Conservation (phyloP, 2,888 invertebrate species). For the Biston stratarius region DNA sequence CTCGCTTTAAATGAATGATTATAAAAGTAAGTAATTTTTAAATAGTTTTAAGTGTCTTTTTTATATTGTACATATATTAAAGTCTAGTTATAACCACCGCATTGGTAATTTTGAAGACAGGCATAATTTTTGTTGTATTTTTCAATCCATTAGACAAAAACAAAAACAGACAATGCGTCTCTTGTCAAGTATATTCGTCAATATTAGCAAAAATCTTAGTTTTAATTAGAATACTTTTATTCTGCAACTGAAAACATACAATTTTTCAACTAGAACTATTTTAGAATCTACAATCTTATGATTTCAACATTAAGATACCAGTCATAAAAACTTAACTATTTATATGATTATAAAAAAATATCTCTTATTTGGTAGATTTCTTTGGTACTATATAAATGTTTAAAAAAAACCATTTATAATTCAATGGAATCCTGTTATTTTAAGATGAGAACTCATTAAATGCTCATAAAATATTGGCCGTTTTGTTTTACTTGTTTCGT, state of each 20-base stretch:
- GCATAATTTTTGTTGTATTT: not conserved
- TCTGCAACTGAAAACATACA: not conserved
- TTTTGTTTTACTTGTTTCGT: not conserved
- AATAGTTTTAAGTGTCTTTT: conserved; percentile 15
- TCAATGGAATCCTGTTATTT: not conserved
- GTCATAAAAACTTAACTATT: too few relatives aligned
- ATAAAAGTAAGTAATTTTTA: conserved; percentile 10
- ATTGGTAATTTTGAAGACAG: conserved; percentile 17
- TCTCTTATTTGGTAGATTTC: not conserved
- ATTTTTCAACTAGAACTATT: not conserved
- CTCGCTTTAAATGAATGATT: conserved; percentile 24
- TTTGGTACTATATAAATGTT: conserved; percentile 3
- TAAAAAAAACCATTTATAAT: not conserved
- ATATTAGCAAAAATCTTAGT: not conserved
- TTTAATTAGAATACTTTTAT: not conserved
- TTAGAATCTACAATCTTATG: not conserved
- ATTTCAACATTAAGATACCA: too few relatives aligned
- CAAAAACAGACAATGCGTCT: not conserved
- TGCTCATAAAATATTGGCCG: not conserved
- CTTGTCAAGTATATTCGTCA: not conserved
- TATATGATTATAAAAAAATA: too few relatives aligned
- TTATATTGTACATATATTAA: conserved; percentile 19
- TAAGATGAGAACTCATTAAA: conserved; percentile 3
- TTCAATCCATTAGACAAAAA: not conserved
- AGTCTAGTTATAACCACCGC: conserved; percentile 20